phyloP scores from a whole-genome alignment of 2,113 vertebrate species.

The Boulengeromyrus knoepffleri region DNA sequence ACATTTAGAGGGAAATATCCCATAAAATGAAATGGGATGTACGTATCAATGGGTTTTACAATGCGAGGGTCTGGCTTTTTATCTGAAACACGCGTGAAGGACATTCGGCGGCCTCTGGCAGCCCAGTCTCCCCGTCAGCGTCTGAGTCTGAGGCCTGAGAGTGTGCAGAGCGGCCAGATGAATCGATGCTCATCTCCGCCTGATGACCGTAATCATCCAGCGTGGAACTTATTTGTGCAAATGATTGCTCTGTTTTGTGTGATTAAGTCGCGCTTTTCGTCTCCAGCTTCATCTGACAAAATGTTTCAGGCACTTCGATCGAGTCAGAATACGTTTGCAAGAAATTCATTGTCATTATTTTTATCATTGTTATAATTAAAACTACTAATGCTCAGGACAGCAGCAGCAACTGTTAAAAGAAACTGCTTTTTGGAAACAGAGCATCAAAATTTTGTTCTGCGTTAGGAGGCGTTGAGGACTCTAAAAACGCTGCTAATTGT shows the following conservation, averaged over 20 bases:
- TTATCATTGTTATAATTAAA: not conserved
- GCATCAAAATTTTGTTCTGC: not conserved
- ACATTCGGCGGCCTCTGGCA: not conserved
- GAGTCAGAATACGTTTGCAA: not conserved
- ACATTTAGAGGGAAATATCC: not conserved
- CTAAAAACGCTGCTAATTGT: not conserved
- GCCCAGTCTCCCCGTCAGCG: not conserved
- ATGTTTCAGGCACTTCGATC: not conserved
- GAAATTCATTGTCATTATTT: not conserved
- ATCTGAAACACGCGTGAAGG: not conserved
- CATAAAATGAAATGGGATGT: not conserved
- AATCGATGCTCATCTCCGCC: too few relatives aligned
- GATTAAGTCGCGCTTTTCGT: not conserved
- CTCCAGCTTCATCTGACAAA: not conserved
- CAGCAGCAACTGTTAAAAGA: not conserved
- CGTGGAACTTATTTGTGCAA: not conserved
- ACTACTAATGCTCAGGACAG: not conserved
- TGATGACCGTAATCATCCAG: not conserved
- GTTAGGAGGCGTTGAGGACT: not conserved
- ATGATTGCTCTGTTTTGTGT: constrained; percentile 1
- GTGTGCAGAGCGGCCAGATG: not conserved
- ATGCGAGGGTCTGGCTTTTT: not conserved
- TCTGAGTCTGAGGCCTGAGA: not conserved
- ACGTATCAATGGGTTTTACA: not conserved
- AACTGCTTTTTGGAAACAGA: not conserved